phyloP scores from a whole-genome alignment of 2,113 vertebrate genomes.

The Phaethornis superciliosus region DNA sequence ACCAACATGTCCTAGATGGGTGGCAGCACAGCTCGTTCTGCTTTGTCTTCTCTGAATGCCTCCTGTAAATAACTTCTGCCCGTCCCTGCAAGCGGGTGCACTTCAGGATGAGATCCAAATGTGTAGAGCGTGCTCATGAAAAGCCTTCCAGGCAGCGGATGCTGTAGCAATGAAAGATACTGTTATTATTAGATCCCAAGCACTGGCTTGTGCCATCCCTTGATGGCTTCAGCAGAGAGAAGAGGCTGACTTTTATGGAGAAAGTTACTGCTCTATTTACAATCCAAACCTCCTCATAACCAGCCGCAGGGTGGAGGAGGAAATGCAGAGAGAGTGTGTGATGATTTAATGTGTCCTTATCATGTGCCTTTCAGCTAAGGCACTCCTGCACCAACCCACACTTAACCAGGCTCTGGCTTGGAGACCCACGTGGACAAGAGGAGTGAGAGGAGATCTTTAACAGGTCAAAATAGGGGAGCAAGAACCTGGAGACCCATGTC shows the following conservation, averaged over 20 bases:
- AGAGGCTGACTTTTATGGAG: constrained; percentile 64
- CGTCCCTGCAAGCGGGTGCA: neutral
- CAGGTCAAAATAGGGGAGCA: neutral
- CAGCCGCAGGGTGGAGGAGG: constrained; percentile 49
- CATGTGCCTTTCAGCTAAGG: neutral
- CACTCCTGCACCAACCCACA: neutral
- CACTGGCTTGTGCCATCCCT: constrained; percentile 37
- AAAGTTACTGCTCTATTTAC: constrained; percentile 72
- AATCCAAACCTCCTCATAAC: constrained; percentile 57
- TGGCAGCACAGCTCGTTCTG: neutral
- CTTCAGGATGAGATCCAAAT: neutral
- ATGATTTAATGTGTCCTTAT: constrained; percentile 64
- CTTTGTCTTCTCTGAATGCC: neutral
- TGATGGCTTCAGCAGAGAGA: neutral
- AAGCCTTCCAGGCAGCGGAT: neutral
- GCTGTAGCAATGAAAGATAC: neutral
- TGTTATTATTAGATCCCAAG: constrained; percentile 44
- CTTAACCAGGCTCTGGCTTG: neutral
- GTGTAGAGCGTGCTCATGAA: neutral
- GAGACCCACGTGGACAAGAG: neutral
- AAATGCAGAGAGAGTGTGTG: neutral
- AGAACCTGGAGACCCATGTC: neutral
- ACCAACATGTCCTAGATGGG: rapidly evolving
- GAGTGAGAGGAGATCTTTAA: neutral
- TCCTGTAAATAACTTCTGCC: neutral